Evolutionary conservation across 2,888 invertebrate species (phyloP), one percentile per base, ranked within the genome.

Genomic region (Harmothoe impar): DNA sequence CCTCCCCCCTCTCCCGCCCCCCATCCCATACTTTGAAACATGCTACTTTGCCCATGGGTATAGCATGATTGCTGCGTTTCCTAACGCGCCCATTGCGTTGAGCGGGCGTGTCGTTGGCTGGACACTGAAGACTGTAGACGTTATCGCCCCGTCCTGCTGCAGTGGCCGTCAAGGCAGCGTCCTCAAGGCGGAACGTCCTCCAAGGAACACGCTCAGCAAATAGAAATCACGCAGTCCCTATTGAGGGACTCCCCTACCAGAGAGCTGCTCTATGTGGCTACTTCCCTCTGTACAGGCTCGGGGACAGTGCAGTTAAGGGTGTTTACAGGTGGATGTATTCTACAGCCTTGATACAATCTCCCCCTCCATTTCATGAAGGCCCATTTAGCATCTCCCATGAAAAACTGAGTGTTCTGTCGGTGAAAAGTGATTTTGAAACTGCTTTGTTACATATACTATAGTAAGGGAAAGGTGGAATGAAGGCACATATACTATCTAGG

Each of bases 41-140:
- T n/a, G n/a, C n/a, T n/a, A n/a, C n/a, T n/a, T n/a, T n/a, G n/a
- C n/a, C n/a, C n/a, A n/a, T n/a, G n/a, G n/a, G n/a, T n/a, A n/a
- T n/a, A 10, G 43, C 43, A 43, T 43, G 43, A 43, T 43, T 3
- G 3, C 10, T 7, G 10, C 3, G 72, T 72, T 72, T 72, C 29
- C 72, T 23, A 72, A 72, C 31, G 31, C 29, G 29, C 29, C n/a
- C 72, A 25, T 62, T n/a, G 23, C n/a, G n/a, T 62, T 62, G n/a
- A 43, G 43, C 62, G n/a, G 72, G 25, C 72, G 15, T 23, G 72
- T 15, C 72, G 72, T 12, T 3, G 72, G 15, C 5, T 72, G 72
- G 72, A 72, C 72, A 72, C 29, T 72, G 72, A 72, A 25, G 72
- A 25, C 72, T 72, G 72, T 72, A 72, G 72, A 72, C 72, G 72